Conservation (phyloP, 2,797 vertebrate genomes). For the Sebastes kiyomatsui region DNA sequence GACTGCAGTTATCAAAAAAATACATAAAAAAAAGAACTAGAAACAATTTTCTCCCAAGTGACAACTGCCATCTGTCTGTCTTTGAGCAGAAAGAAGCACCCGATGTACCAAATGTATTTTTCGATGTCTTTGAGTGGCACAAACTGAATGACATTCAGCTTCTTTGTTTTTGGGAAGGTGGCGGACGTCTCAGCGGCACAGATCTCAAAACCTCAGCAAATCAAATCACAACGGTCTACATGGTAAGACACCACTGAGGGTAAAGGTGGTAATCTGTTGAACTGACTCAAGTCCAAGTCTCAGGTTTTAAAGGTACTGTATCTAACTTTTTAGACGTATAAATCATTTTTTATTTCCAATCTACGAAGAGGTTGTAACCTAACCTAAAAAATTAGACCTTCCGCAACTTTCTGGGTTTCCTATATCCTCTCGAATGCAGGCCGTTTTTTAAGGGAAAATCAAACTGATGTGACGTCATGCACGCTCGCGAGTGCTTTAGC, state of each 20-base stretch:
- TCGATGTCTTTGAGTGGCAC: neutral
- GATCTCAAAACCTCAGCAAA: conserved; percentile 10
- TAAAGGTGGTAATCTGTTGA: neutral
- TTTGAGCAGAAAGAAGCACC: neutral
- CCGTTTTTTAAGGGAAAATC: no score
- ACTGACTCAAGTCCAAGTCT: conserved; percentile 11
- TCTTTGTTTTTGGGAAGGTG: neutral
- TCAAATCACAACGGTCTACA: conserved; percentile 25
- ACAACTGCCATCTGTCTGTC: neutral
- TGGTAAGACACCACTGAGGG: neutral
- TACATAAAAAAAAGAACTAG: neutral
- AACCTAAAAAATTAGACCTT: neutral
- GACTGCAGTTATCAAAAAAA: neutral
- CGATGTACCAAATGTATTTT: neutral
- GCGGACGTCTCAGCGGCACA: conserved; percentile 1
- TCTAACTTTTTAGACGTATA: rapidly evolving
- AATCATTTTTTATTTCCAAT: neutral
- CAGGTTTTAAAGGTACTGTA: neutral
- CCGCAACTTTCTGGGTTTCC: neutral
- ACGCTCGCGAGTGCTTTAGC: no score
- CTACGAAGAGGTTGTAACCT: neutral
- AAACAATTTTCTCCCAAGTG: neutral
- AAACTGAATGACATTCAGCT: neutral
- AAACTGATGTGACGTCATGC: no score
- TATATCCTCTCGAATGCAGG: neutral